Percentiles rank a stretch among this genome's conserved stretches.
Evolutionary conservation across 2,797 vertebrate genomes (phyloP).

Genomic region (Tenualosa thibaudeaui): DNA sequence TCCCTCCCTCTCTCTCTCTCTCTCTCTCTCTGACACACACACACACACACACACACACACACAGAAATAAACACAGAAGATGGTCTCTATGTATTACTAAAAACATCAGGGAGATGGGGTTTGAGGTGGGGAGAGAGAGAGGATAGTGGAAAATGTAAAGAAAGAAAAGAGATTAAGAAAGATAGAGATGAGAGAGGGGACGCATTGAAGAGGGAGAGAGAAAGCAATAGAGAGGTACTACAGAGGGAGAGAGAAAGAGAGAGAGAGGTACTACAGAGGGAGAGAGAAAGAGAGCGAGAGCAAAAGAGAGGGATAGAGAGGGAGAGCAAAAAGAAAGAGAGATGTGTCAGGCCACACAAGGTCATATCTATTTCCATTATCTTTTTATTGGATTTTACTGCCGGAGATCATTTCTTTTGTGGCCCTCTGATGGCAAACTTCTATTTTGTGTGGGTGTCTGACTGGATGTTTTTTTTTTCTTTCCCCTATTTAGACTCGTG

Average conservation of each 20-base stretch:
- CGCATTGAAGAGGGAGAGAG: not conserved
- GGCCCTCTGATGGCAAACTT: constrained; percentile 3
- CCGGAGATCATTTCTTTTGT: constrained; percentile 12
- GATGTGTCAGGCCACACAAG: constrained; percentile 8
- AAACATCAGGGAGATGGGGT: not conserved
- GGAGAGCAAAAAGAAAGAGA: not conserved
- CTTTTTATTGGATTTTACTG: constrained; percentile 39
- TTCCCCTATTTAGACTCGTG: too few species aligned
- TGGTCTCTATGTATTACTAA: too few species aligned
- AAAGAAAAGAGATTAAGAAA: not conserved
- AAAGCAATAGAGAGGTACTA: not conserved
- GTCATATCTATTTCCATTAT: constrained; percentile 13
- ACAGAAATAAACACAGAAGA: too few species aligned
- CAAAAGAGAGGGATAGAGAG: not conserved
- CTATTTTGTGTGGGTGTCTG: not conserved
- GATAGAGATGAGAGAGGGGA: not conserved
- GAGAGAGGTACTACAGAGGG: not conserved
- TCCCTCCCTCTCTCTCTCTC: too few species aligned
- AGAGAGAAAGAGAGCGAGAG: not conserved
- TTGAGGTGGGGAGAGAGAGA: not conserved
- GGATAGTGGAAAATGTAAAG: not conserved
- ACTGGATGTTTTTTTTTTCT: not conserved
- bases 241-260: constrained; percentile 13
- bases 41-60: too few species aligned
- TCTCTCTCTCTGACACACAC: too few species aligned